A percentile compares a stretch with the other conserved stretches of the same genome.
phyloP scores from a whole-genome alignment of 2,797 vertebrate species.

The Discoglossus pictus region DNA sequence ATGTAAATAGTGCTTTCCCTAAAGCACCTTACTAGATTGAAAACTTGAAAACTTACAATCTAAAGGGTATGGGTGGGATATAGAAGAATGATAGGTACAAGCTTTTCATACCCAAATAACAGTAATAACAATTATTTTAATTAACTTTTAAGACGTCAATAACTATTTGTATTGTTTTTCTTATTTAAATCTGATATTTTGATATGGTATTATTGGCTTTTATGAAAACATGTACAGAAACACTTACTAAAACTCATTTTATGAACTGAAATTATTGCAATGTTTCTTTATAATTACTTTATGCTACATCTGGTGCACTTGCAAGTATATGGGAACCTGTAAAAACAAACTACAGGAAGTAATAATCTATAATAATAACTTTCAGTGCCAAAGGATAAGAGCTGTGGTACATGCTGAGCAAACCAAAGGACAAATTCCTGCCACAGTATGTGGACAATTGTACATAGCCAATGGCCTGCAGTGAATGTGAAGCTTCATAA shows the following conservation, averaged over 20 bases:
- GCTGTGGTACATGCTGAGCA: conserved; percentile 31
- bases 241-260: conserved; percentile 1
- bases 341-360: conserved; percentile 42
- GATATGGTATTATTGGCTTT: too few species aligned
- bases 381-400: conserved; percentile 36
- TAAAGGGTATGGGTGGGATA: too few species aligned
- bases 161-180: too few species aligned
- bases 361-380: conserved; percentile 41
- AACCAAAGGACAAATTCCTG: conserved; percentile 41
- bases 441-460: conserved; percentile 45
- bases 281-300: conserved; percentile 31
- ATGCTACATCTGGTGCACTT: conserved; percentile 20
- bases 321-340: conserved; percentile 15
- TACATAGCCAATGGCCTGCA: conserved; percentile 41
- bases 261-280: background rate
- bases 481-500: conserved; percentile 34
- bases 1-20: too few species aligned
- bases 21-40: too few species aligned
- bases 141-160: too few species aligned
- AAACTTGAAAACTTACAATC: too few species aligned
- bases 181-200: too few species aligned
- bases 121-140: too few species aligned
- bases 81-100: too few species aligned
- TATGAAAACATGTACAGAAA: too few species aligned
- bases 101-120: too few species aligned